Conservation (phyloP, 2,888 invertebrate species). For the Hirtodrosophila duncani region DNA sequence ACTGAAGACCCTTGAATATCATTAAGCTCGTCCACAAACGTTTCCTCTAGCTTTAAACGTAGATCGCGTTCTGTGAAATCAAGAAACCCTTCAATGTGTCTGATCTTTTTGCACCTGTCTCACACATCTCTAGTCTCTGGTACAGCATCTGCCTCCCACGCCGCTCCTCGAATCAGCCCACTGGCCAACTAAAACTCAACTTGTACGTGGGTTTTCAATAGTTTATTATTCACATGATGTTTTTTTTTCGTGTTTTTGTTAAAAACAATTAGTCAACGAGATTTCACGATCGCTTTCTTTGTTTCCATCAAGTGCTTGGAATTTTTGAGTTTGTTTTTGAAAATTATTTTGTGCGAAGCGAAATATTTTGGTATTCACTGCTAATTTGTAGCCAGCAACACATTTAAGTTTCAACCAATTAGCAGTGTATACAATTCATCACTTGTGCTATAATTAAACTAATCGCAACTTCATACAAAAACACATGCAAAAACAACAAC, state of each 20-base stretch:
- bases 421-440: conserved; percentile 49
- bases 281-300: conserved; percentile 46
- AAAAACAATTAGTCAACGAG: conserved; percentile 61
- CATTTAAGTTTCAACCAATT: not conserved
- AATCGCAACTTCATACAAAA: too few species aligned
- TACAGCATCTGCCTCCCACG: too few species aligned
- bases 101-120: too few species aligned
- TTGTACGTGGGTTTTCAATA: conserved; percentile 25
- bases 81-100: too few species aligned
- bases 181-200: too few species aligned
- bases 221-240: conserved; percentile 31
- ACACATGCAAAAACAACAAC: too few species aligned
- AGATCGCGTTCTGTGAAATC: too few species aligned
- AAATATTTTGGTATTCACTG: conserved; percentile 34
- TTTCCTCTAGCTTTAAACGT: too few species aligned
- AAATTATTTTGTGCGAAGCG: conserved; percentile 27
- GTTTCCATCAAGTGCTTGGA: conserved; percentile 25
- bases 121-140: too few species aligned
- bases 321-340: conserved; percentile 17
- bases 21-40: too few species aligned
- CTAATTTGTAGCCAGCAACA: conserved; percentile 46
- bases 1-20: too few species aligned
- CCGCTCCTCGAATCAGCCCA: conserved; percentile 5
- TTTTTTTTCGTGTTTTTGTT: conserved; percentile 2
- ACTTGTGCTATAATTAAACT: conserved; percentile 38